Evolutionary conservation across 2,888 invertebrate species (phyloP), one percentile per base, ranked within the genome.

Genomic region (Trichacis sp.): DNA sequence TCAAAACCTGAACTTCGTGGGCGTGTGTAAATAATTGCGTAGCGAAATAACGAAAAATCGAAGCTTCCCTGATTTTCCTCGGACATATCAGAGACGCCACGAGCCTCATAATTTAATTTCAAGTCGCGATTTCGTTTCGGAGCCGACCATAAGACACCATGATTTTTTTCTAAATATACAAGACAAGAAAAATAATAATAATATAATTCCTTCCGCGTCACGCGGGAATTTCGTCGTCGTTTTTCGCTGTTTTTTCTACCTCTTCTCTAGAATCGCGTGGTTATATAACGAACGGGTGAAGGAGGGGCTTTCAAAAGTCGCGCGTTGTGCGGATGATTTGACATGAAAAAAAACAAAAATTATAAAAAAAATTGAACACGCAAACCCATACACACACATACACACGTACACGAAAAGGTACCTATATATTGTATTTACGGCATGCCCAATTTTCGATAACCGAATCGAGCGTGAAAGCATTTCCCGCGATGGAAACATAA

Each of bases 201-300:
- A 24, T 24, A 71, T 71, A 73, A 69, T 69, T 73, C 69, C 66
- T 71, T 70, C 69, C 70, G 69, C 63, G 66, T 68, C 65, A 65
- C 71, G 64, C 72, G 76, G 73, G 69, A 64, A 71, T 73, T 77
- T 36, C 74, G 73, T 77, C 77, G 78, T 78, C 77, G 74, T 79
- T 77, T 24, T 76, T 77, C 77, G 78, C 78, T 78, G 78, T 79
- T 79, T 78, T 79, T 79, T 78, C 79, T 79, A 79, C 78, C 78
- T 78, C 78, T 77, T 77, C 75, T 78, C 74, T 78, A 79, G 72
- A 71, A 77, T 77, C 75, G 77, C 73, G 74, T 73, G 72, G 73
- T 73, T 72, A 15, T 15, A 24, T 71, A 69, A 69, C 71, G 58
- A 64, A 67, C 58, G 59, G 62, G 58, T 61, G 64, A 56, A 64